These are phyloP conservation scores for Porites lutea DNA, from an alignment of 64 coral and sea anemone genomes.

Conservation along the genomic window DNA sequence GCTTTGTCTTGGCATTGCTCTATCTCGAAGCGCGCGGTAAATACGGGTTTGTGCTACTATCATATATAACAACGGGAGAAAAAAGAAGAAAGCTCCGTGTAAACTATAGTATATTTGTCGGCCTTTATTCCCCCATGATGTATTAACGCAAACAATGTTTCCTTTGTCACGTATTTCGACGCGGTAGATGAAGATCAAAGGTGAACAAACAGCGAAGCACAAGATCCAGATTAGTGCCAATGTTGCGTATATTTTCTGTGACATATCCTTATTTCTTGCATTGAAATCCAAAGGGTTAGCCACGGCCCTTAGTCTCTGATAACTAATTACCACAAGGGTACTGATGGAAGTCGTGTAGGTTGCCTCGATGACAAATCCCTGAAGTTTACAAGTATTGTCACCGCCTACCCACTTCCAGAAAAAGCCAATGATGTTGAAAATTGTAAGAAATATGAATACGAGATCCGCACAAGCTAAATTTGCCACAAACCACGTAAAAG, in stretches of 20 bases:
- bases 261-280: background rate
- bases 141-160: background rate
- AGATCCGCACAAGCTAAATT: slow-evolving; percentile 69
- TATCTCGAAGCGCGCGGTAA: background rate
- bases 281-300: slow-evolving; percentile 7
- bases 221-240: background rate
- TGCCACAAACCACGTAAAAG: slow-evolving; percentile 38
- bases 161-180: background rate
- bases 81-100: slow-evolving; percentile 4
- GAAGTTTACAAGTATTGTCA: slow-evolving; percentile 41
- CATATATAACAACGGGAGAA: slow-evolving; percentile 7
- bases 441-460: slow-evolving; percentile 41
- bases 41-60: slow-evolving; percentile 4
- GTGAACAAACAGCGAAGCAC: background rate
- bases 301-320: background rate
- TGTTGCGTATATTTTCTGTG: background rate
- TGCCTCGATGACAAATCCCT: slow-evolving; percentile 60
- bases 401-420: slow-evolving; percentile 47
- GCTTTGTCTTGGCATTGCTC: background rate
- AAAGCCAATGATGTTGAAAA: slow-evolving; percentile 31
- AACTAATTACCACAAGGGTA: slow-evolving; percentile 37
- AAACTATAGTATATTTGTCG: slow-evolving; percentile 35
- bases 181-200: background rate
- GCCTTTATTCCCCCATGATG: slow-evolving; percentile 11
- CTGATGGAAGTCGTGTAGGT: slow-evolving; percentile 53